A percentile compares a stretch with the other conserved stretches of the same genome.
Conservation (phyloP, 1,140 invertebrate genomes). For the Lerema accius region DNA sequence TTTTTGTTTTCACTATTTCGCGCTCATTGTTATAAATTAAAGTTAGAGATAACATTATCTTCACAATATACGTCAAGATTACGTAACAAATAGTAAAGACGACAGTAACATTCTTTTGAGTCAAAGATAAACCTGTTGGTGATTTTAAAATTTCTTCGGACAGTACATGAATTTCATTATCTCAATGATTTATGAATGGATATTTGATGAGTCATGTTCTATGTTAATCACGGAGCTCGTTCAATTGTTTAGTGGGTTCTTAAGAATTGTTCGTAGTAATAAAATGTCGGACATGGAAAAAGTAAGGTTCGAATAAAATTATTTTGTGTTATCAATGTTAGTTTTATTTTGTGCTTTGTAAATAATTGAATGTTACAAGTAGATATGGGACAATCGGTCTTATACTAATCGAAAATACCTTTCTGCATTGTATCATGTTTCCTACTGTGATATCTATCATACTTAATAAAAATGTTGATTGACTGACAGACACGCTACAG, state of each 20-base stretch:
- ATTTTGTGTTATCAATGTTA: no score
- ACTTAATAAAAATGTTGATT: no score
- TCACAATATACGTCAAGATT: slow-evolving; percentile 21
- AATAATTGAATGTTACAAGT: no score
- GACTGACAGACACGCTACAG: no score
- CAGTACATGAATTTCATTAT: slow-evolving; percentile 18
- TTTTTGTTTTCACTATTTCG: slow-evolving; percentile 25
- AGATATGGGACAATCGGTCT: no score
- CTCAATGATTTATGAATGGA: slow-evolving; percentile 27
- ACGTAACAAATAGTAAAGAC: slow-evolving; percentile 27
- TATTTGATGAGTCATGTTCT: slow-evolving; percentile 27
- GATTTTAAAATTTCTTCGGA: slow-evolving; percentile 24
- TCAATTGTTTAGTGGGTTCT: slow-evolving; percentile 18
- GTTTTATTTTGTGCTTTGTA: no score
- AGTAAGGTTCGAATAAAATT: no score
- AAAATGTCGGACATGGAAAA: slow-evolving; percentile 16
- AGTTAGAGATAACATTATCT: slow-evolving; percentile 18
- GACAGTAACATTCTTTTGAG: slow-evolving; percentile 28
- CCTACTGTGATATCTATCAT: no score
- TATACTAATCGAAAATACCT: no score
- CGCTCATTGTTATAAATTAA: slow-evolving; percentile 25
- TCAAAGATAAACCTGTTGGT: slow-evolving; percentile 28
- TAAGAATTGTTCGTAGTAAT: slow-evolving; percentile 8
- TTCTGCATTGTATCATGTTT: no score
- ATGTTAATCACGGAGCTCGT: slow-evolving; percentile 22